Base-by-base conservation (phyloP, 2,888 invertebrate genomes). In the Pyrrhosoma nymphula region DNA sequence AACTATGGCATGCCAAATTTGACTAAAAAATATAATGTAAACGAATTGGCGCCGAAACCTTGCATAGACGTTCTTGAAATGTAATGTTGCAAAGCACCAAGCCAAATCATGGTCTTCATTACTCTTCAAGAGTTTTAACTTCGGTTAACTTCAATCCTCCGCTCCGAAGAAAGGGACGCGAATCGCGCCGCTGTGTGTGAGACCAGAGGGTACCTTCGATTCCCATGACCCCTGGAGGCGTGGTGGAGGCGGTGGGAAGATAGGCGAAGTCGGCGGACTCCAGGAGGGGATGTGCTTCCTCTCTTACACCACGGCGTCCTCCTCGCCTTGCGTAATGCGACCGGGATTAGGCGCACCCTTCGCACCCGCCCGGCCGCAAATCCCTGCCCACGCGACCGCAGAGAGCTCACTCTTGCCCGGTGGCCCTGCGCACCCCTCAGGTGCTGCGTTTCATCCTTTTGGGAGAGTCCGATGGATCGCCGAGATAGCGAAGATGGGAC, bases 211-310 rank as follows among this genome's bases (percentile, higher is more conserved):
- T n/a, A 55, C 56, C 89, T 18, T 26, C 56, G 23, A 55, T 89
- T 89, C 89, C 89, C 89, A 89, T 89, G 89, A 89, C 89, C 89
- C 89, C 55, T 26, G 56, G n/a, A n/a, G 89, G 55, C 18, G 23
- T 6, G 35, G 14, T 0, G n/a, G n/a, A 16, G n/a, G 30, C 4
- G 82, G 60, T 23, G 69, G 60, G 60, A n/a, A 26, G 69, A 35
- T 69, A 35, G 82, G 82, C 82, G 2, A 26, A 82, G 35, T 35
- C 6, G 35, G 30, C 12, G 35, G 30, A 82, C 82, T 0, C 82
- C 35, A 14, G 16, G 3, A 35, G 35, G 82, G 35, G 16, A 8
- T 14, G 82, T 18, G 14, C 16, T 69, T 69, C 26, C 23, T 26
- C 69, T 0, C 69, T 69, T 69, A 20, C 2, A 82, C 16, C 1